Base-by-base conservation (phyloP, 2,113 vertebrate species). In the Andinoacara biseriatus region DNA sequence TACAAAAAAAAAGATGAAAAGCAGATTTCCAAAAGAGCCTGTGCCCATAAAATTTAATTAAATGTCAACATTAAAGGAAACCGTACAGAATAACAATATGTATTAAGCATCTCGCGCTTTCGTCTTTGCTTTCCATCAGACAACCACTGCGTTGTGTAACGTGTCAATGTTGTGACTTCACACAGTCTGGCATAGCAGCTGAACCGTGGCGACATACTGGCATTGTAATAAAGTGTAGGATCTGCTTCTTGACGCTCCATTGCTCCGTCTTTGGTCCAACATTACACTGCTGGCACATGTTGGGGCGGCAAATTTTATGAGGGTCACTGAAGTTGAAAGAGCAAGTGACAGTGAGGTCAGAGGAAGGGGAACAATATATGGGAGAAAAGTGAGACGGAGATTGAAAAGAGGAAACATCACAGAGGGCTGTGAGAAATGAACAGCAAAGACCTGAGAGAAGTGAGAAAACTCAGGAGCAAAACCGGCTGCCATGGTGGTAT, bases 171-270 rank as follows among this genome's bases (percentile, higher is more conserved):
- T 72, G 20, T 49, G 62, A 62, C 65, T 81, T 58, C 29, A 76
- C 33, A 14, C 67, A 63, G 58, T 62, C 11, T 61, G 81, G 8
- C 61, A n/a, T 76, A 76, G 43, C 59, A 75, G 79, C 76, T 87
- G 87, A 91, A 77, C 85, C 49, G 0, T 6, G 33, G 20, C 81
- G 80, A 89, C 79, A 69, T 2, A 7, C 60, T 84, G 83, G 58
- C 80, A 88, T 91, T 78, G 89, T 75, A 87, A 90, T 87, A 89
- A 86, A 91, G 76, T 26, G 35, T 35, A 76, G 49, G n/a, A 75
- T 57, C 43, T 74, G 82, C 40, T 83, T 78, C 84, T 89, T 85
- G 61, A 81, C 69, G 84, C 58, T 80, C 24, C 10, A 18, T 5
- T 81, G 78, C 76, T 24, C 54, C 24, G 4, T 69, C 26, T 59